Evolutionary conservation across 2,113 vertebrate genomes (phyloP).

Genomic region (Manacus vitellinus): DNA sequence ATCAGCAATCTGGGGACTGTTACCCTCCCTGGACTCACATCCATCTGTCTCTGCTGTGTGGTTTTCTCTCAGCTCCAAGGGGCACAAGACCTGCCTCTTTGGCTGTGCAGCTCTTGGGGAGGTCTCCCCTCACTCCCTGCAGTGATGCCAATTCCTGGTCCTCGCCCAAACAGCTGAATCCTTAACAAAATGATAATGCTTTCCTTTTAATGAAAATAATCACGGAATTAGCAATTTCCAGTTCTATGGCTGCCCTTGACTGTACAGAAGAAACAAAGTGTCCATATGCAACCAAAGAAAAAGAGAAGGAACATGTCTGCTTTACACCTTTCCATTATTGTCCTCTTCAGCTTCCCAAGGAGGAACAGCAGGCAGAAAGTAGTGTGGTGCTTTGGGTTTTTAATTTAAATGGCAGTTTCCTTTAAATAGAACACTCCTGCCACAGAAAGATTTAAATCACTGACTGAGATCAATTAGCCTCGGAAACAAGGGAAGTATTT

Average conservation of each 20-base stretch:
- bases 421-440: conserved; percentile 52
- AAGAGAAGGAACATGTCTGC: not conserved
- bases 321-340: not conserved
- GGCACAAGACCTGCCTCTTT: not conserved
- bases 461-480: conserved; percentile 58
- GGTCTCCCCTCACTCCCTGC: not conserved
- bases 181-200: not conserved
- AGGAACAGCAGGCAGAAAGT: conserved; percentile 28
- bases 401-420: conserved; percentile 55
- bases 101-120: not conserved
- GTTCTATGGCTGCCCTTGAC: not conserved
- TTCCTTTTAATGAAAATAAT: not conserved
- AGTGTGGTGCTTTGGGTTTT: conserved; percentile 19
- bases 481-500: conserved; percentile 50
- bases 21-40: not conserved
- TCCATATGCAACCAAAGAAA: not conserved
- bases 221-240: not conserved
- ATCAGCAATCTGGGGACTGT: not conserved
- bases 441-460: conserved; percentile 45
- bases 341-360: not conserved
- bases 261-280: not conserved
- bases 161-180: not conserved
- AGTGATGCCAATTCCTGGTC: rapidly evolving
- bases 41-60: not conserved
- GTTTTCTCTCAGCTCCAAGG: not conserved